Conservation (phyloP, 2,113 vertebrate species). For the Oxyura jamaicensis region DNA sequence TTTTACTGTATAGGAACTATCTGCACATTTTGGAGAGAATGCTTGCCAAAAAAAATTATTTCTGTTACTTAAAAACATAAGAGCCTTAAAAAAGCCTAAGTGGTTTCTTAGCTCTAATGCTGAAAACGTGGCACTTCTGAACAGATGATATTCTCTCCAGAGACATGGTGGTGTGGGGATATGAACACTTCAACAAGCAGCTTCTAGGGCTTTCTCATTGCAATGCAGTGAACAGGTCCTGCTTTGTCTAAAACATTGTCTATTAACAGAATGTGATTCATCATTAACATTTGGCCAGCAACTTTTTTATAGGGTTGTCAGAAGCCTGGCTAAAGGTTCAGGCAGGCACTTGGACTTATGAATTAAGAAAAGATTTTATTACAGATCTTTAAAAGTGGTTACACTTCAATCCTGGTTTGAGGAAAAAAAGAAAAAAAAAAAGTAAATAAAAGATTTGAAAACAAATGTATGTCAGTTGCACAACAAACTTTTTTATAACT, state of each 20-base stretch:
- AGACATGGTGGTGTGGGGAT: accelerated
- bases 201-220: not conserved
- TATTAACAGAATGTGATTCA: not conserved
- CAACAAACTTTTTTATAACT: not conserved
- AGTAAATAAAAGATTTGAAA: not conserved
- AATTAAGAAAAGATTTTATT: not conserved
- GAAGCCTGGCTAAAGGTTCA: not conserved
- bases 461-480: not conserved
- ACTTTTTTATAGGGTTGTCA: not conserved
- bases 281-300: not conserved
- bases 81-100: not conserved
- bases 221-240: accelerated
- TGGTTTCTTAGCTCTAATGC: not conserved
- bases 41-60: constrained; percentile 10
- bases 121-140: constrained; percentile 46
- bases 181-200: not conserved
- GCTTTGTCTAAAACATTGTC: not conserved
- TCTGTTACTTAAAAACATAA: not conserved
- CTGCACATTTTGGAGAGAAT: constrained; percentile 10
- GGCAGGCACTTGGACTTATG: not conserved
- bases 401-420: not conserved
- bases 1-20: constrained; percentile 52
- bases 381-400: not conserved
- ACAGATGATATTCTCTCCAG: not conserved
- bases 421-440: not conserved